These are phyloP conservation scores for Sarotherodon lohbergeri DNA, from an alignment of 2,113 vertebrate genomes.

Conservation along the genomic window DNA sequence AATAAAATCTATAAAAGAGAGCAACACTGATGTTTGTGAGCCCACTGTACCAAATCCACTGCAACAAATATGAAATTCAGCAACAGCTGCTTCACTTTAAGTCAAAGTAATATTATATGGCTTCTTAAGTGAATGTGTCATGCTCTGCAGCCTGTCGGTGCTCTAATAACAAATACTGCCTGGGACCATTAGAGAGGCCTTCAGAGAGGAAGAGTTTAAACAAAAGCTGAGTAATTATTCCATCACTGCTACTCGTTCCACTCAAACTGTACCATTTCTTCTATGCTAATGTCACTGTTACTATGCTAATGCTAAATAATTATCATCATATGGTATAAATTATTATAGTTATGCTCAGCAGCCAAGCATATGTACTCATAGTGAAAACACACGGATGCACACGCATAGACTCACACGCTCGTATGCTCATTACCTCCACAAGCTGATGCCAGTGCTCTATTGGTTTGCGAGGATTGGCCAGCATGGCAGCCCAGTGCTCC, in stretches of 20 bases:
- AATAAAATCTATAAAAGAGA: not conserved
- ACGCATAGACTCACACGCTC: not conserved
- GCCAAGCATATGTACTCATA: not conserved
- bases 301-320: not conserved
- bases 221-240: not conserved
- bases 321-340: not conserved
- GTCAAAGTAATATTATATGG: not conserved
- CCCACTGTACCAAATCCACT: not conserved
- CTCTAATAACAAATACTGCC: not conserved
- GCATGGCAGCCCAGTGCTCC: slow-evolving; percentile 91
- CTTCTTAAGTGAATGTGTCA: not conserved
- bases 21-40: rapidly evolving
- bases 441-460: slow-evolving; percentile 92
- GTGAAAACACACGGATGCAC: not conserved
- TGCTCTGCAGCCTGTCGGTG: not conserved
- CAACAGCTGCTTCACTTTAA: not conserved
- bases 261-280: not conserved
- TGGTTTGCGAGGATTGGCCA: slow-evolving; percentile 91
- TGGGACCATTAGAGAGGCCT: not conserved
- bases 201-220: not conserved
- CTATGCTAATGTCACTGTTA: not conserved
- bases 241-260: not conserved
- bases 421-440: slow-evolving; percentile 73
- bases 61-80: not conserved
- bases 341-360: not conserved